Base-by-base conservation (phyloP, 2,888 invertebrate species). In the Meteorus cinctellus region DNA sequence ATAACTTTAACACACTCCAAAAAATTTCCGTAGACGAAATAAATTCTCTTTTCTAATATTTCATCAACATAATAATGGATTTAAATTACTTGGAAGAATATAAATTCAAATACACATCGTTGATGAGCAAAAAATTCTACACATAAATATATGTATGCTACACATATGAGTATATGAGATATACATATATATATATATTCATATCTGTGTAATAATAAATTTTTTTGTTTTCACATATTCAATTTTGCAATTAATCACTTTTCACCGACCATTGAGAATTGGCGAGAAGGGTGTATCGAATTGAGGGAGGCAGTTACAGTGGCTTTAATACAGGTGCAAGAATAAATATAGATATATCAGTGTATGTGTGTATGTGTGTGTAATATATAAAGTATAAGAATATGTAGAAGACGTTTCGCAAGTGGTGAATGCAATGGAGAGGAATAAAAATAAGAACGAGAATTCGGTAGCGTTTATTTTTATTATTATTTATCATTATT, bases 231-330 rank as follows among this genome's bases (percentile, higher is more conserved):
- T 5, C 41, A 10, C 36, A 71, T 65, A 66, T 66, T 70, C 41
- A 63, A 70, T 63, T 75, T 36, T 41, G 71, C 66, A 75, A 75
- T 75, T 75, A 75, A 75, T 75, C 75, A 71, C 66, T 60, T 71
- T 67, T n/a, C 72, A 76, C 72, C 55, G 45, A 76, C 67, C 72
- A 76, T 72, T 72, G 67, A 72, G 45, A 76, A 76, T 76, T 48
- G 45, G 66, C 51, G 41, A 75, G 75, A 71, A 55, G 75, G 75
- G 71, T 75, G 75, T 71, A 75, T 55, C 75, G 60, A 75, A 75
- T 75, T 66, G 65, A 55, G 65, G 27, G 59, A 76, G 71, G 71
- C 67, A 76, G 36, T 66, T 48, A 66, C 41, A 55, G 41, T 48
- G 29, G 31, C 51, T 68, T n/a, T 6, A 48, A 51, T 48, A 55